These are phyloP conservation scores for Oscheius myriophilus DNA, from an alignment of 2,888 invertebrate species.

Conservation along the genomic window DNA sequence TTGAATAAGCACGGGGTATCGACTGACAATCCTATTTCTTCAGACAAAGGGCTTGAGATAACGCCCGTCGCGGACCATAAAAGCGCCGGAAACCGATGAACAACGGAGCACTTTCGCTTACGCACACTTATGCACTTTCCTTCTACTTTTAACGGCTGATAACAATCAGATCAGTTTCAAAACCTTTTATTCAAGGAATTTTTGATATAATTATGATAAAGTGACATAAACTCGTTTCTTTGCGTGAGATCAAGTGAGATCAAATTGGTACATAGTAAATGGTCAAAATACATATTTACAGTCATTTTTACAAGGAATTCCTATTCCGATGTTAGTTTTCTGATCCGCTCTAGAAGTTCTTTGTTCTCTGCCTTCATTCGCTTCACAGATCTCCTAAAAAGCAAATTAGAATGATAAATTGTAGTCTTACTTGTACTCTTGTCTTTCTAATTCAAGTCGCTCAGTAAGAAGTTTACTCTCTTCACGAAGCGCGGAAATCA, in stretches of 20 bases:
- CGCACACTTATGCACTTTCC: too few relatives aligned
- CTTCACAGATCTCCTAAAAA: slow-evolving; percentile 15
- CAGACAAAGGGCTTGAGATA: background rate
- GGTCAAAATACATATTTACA: slow-evolving; percentile 5
- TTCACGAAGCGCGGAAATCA: slow-evolving; percentile 48
- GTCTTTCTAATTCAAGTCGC: slow-evolving; percentile 40
- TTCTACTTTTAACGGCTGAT: too few relatives aligned
- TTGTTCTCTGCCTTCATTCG: slow-evolving; percentile 22
- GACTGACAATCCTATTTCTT: slow-evolving; percentile 25
- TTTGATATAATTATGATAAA: too few relatives aligned
- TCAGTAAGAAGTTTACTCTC: slow-evolving; percentile 47
- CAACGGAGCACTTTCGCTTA: too few relatives aligned
- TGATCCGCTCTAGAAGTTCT: slow-evolving; percentile 19
- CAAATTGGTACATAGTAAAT: background rate
- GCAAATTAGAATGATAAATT: background rate
- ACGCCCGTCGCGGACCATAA: too few relatives aligned
- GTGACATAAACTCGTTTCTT: too few relatives aligned
- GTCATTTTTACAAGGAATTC: background rate
- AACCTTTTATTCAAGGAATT: too few relatives aligned
- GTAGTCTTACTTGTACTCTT: slow-evolving; percentile 39
- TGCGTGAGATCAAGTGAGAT: slow-evolving; percentile 3
- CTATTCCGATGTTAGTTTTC: slow-evolving; percentile 18
- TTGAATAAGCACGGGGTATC: slow-evolving; percentile 1
- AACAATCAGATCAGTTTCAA: too few relatives aligned
- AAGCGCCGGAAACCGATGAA: too few relatives aligned